These are phyloP conservation scores for Proterorhinus semilunaris DNA, from an alignment of 2,113 vertebrate genomes.

Conservation along the genomic window DNA sequence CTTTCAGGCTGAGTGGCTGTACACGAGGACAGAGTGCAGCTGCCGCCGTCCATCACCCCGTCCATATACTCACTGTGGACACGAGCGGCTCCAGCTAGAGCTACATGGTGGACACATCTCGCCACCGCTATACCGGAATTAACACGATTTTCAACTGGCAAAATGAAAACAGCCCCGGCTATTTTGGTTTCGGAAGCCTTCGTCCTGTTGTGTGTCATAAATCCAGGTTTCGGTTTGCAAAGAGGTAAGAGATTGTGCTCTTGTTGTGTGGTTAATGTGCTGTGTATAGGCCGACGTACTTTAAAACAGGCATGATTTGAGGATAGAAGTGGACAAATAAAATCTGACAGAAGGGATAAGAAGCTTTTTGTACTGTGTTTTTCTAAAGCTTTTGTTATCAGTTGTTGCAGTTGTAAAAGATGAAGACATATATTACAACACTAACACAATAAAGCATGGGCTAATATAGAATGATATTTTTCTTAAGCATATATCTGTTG, in stretches of 20 bases:
- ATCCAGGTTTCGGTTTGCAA: conserved; percentile 75
- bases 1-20: conserved; percentile 76
- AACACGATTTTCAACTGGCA: conserved; percentile 68
- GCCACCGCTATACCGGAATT: conserved; percentile 25
- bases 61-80: conserved; percentile 72
- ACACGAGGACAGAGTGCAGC: conserved; percentile 82
- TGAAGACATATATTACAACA: no score
- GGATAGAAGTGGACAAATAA: background rate
- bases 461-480: no score
- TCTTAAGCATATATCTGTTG: no score
- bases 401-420: no score
- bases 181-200: conserved; percentile 77
- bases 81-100: conserved; percentile 29
- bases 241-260: conserved; percentile 81
- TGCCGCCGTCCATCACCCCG: conserved; percentile 83
- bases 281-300: background rate
- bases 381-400: no score
- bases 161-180: conserved; percentile 81
- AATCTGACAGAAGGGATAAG: no score
- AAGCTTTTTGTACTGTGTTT: no score
- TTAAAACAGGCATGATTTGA: background rate
- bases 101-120: conserved; percentile 56
- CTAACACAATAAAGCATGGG: no score
- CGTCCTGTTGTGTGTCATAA: conserved; percentile 74
- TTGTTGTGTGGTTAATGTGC: background rate